Base-by-base conservation (phyloP, 2,888 invertebrate genomes). In the Cremastobaeus sp. region DNA sequence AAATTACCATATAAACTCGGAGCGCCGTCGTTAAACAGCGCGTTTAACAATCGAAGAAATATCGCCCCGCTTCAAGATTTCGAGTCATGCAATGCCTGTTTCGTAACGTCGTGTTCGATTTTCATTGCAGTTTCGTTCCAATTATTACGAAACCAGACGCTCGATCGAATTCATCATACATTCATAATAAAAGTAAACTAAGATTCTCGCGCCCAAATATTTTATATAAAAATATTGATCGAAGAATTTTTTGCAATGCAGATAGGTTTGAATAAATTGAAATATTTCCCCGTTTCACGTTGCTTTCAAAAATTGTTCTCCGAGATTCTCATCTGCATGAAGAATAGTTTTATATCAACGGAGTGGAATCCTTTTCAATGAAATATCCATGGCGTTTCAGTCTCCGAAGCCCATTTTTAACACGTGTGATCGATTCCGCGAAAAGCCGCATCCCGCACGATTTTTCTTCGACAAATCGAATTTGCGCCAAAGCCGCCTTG, bases 1-100 rank as follows among this genome's bases (percentile, higher is more conserved):
- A 28, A 68, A 68, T 75, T 66, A 68, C 32, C 66, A 68, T 75
- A 66, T 50, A 74, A 74, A 69, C 60, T 69, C 57, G 15, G 52
- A 57, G 47, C 47, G 57, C 52, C 35, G 48, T 55, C 55, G 62
- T 55, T 55, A 55, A 70, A 55, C 62, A 55, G 60, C 55, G 70
- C 54, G 50, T 48, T 70, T 62, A 62, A 62, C 20, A 62, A 70
- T 55, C 55, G 59, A 59, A 30, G 32, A 6, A 12, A 25, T 48
- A 55, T 60, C 47, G 48, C 47, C 21, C 14, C 8, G 45, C 34
- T 66, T 62, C 37, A 45, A 30, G 48, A 50, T 57, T 66, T 45
- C 35, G 50, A 64, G 52, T 50, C 43, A 64, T 52, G 41, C 62
- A 43, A 25, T 12, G 11, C 43, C 34, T 43, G 43, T 52, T 41